Evolutionary conservation across 2,888 invertebrate genomes (phyloP), one percentile per base, ranked within the genome.

Genomic region (Caenorhabditis macrosperma): DNA sequence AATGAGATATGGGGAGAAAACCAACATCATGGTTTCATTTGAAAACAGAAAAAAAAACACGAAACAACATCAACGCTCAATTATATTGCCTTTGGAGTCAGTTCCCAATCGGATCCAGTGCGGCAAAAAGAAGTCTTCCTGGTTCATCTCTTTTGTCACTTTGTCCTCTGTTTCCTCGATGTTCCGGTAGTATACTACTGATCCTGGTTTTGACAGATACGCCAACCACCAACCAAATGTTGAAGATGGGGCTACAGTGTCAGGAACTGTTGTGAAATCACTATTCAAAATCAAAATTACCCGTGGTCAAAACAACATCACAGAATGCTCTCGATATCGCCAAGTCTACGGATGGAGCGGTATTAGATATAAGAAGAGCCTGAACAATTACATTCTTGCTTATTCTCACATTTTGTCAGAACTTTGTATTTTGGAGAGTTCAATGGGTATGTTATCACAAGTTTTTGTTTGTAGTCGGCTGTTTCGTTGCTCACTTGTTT

Each of bases 171-270:
- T 77, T 26, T 60, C 48, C 5, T 38, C n/a, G n/a, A 77, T 77
- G 28, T 77, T 61, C 38, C 68, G 17, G 38, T 77, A 71, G 35
- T 77, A 77, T 1, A 77, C 77, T 17, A 3, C 30, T 1, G 44
- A 20, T n/a, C 24, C 46, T n/a, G 33, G 38, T 20, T 71, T 69
- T 9, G 77, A 44, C 12, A 64, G 24, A 59, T 71, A 77, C 9
- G 50, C 77, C 17, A 71, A 26, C 55, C 68, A 77, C 63, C 68
- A 77, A 41, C 77, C 77, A 33, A 77, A 77, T 26, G 77, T 59
- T 4, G 69, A 71, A 6, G 77, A 64, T 0, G 77, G 77, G 0
- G 77, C 69, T 50, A 15, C 50, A 64, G n/a, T n/a, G n/a, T n/a
- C n/a, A n/a, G n/a, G n/a, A n/a, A n/a, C 17, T n/a, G 2, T 26